Evolutionary conservation across 2,797 vertebrate species (phyloP).

Genomic region (Sylvia borin): DNA sequence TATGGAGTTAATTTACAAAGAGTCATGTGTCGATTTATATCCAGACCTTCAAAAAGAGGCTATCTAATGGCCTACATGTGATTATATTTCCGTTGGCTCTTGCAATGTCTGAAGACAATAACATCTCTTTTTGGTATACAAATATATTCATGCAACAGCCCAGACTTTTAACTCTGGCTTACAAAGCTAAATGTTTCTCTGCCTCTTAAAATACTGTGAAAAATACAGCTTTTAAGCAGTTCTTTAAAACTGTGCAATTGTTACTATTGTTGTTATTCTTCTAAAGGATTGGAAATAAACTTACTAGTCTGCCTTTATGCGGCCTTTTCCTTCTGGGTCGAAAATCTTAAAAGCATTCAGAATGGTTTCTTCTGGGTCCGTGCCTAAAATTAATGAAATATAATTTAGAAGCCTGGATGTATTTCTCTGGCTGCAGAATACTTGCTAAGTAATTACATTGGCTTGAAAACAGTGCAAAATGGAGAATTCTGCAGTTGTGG

Average conservation of each 20-base stretch:
- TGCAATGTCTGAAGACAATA: conserved; percentile 56
- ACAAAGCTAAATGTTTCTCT: neutral
- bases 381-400: conserved; percentile 79
- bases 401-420: conserved; percentile 27
- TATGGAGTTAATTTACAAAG: conserved; percentile 58
- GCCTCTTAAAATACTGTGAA: neutral
- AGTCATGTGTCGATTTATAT: conserved; percentile 56
- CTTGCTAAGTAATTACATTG: conserved; percentile 40
- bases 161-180: neutral
- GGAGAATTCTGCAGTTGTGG: conserved; percentile 47
- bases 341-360: conserved; percentile 92
- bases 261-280: neutral
- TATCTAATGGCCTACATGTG: conserved; percentile 70
- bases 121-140: conserved; percentile 47
- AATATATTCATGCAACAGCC: neutral
- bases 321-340: conserved; percentile 86
- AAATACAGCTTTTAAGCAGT: conserved; percentile 9
- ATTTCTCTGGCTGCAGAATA: conserved; percentile 1
- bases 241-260: neutral
- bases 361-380: conserved; percentile 90
- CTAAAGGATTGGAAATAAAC: conserved; percentile 57
- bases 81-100: conserved; percentile 60
- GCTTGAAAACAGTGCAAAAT: conserved; percentile 42
- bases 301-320: conserved; percentile 90
- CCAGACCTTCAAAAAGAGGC: conserved; percentile 61